Conservation (phyloP, 2,888 invertebrate species). For the Polydrusus pterygomalis region DNA sequence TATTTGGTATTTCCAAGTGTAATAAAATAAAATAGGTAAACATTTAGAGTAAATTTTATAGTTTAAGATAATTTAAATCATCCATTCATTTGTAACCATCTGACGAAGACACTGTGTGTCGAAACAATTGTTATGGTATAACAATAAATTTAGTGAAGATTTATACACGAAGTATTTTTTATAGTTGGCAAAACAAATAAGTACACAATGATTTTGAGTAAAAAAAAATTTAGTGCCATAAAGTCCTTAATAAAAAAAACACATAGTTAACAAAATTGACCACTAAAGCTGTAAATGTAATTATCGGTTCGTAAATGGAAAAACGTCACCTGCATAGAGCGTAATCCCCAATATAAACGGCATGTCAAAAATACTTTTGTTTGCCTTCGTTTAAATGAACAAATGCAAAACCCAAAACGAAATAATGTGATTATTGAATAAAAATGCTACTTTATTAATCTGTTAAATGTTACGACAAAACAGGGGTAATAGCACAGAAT, state of each 20-base stretch:
- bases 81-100: too few relatives aligned
- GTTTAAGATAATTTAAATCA: too few relatives aligned
- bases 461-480: background rate
- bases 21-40: too few relatives aligned
- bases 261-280: conserved; percentile 6
- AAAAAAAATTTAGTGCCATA: conserved; percentile 1
- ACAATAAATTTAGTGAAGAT: too few relatives aligned
- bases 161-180: too few relatives aligned
- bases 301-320: conserved; percentile 24
- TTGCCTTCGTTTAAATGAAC: conserved; percentile 14
- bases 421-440: conserved; percentile 26
- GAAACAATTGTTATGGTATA: too few relatives aligned
- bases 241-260: background rate
- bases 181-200: too few relatives aligned
- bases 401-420: conserved; percentile 26
- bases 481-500: too few relatives aligned
- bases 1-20: too few relatives aligned
- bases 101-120: too few relatives aligned
- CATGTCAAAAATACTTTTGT: conserved; percentile 29
- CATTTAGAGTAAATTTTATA: too few relatives aligned
- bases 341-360: conserved; percentile 26
- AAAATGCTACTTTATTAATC: conserved; percentile 12
- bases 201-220: background rate
- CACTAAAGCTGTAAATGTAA: conserved; percentile 21
- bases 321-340: conserved; percentile 25